Evolutionary conservation across 2,888 invertebrate genomes (phyloP).

Genomic region (Lasioglossum morio): DNA sequence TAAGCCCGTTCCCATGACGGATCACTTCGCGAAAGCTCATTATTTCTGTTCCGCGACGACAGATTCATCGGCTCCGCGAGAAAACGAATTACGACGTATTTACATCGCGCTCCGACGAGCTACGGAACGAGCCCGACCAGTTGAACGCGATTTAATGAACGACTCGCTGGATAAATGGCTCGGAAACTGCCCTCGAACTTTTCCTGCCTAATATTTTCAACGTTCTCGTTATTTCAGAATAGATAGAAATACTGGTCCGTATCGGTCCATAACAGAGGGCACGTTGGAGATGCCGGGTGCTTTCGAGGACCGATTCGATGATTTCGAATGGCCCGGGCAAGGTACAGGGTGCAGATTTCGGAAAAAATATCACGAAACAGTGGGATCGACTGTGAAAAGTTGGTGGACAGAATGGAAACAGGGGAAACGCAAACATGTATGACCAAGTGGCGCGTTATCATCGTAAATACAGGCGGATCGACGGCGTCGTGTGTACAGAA

Average conservation of each 20-base stretch:
- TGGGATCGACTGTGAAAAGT: constrained; percentile 21
- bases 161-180: background rate
- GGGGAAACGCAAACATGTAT: constrained; percentile 2
- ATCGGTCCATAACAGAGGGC: no score
- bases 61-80: constrained; percentile 47
- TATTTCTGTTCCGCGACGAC: constrained; percentile 56
- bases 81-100: constrained; percentile 37
- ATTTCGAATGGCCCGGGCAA: background rate
- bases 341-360: background rate
- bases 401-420: background rate
- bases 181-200: background rate
- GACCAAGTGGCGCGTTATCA: constrained; percentile 45
- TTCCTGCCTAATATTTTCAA: background rate
- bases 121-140: background rate
- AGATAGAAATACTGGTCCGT: no score
- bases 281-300: background rate
- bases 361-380: background rate
- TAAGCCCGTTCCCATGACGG: constrained; percentile 67
- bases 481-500: constrained; percentile 41
- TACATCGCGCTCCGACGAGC: constrained; percentile 12
- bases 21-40: constrained; percentile 66
- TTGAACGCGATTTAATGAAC: constrained; percentile 11
- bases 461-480: constrained; percentile 56
- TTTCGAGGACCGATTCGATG: background rate
- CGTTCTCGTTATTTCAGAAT: no score